Percentiles rank a stretch among this genome's conserved stretches.
These are phyloP conservation scores for Eilema griseolum DNA, from an alignment of 2,888 invertebrate genomes.

Conservation along the genomic window DNA sequence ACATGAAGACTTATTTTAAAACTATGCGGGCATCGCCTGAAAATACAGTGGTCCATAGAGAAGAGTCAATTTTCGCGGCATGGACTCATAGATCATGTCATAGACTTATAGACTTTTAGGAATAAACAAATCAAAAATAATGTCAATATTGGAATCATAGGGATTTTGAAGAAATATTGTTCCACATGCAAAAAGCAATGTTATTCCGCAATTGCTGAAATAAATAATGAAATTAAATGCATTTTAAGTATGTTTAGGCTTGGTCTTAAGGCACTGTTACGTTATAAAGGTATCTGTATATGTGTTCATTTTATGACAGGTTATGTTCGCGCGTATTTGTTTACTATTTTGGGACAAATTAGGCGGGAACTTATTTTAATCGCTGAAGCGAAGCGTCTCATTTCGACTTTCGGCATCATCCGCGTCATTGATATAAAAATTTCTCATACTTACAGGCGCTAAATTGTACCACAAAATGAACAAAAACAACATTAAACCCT, in stretches of 20 bases:
- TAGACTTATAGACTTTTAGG: too few relatives aligned
- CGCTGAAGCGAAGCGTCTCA: not conserved
- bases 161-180: not conserved
- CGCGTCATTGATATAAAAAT: not conserved
- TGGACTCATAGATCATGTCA: too few relatives aligned
- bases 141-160: not conserved
- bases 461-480: constrained; percentile 66
- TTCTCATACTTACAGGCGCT: constrained; percentile 48
- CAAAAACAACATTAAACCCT: constrained; percentile 85
- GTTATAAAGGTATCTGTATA: constrained; percentile 68
- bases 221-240: constrained; percentile 30
- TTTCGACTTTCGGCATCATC: not conserved
- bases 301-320: constrained; percentile 61
- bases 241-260: constrained; percentile 52
- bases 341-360: constrained; percentile 63
- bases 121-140: not conserved
- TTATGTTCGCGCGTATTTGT: constrained; percentile 62
- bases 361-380: constrained; percentile 67
- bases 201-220: not conserved
- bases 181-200: not conserved
- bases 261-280: constrained; percentile 34
- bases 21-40: too few relatives aligned
- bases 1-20: too few relatives aligned
- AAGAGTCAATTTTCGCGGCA: too few relatives aligned
- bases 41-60: too few relatives aligned